phyloP scores from a whole-genome alignment of 2,113 vertebrate species.

The Xenus cinereus region DNA sequence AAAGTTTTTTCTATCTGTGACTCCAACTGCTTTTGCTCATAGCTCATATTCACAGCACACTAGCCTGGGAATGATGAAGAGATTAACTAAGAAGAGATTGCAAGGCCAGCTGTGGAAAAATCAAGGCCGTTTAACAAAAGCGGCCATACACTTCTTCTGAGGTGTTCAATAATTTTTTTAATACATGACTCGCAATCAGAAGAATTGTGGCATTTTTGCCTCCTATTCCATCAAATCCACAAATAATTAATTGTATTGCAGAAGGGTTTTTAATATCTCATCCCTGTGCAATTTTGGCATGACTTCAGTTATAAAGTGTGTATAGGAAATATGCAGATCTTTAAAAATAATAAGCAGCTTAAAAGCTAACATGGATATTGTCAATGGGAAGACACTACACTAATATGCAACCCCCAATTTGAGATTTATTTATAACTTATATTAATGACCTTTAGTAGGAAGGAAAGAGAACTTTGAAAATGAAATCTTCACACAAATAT shows the following conservation, averaged over 20 bases:
- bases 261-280: background rate
- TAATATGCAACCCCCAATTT: background rate
- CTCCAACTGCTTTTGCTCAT: background rate
- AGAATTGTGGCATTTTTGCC: background rate
- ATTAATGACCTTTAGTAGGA: background rate
- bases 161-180: background rate
- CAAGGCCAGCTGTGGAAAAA: background rate
- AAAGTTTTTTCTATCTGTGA: background rate
- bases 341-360: background rate
- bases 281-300: background rate
- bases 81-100: background rate
- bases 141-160: background rate
- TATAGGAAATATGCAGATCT: background rate
- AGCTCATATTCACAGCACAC: background rate
- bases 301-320: background rate
- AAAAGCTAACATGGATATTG: background rate
- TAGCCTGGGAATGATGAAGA: background rate
- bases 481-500: background rate
- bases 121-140: background rate
- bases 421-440: background rate
- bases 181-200: background rate
- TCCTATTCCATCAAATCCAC: background rate
- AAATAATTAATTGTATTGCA: background rate
- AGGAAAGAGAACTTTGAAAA: background rate
- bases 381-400: background rate